Percentiles rank a stretch among this genome's conserved stretches.
Evolutionary conservation across 2,797 vertebrate genomes (phyloP).

Genomic region (Smutsia gigantea): DNA sequence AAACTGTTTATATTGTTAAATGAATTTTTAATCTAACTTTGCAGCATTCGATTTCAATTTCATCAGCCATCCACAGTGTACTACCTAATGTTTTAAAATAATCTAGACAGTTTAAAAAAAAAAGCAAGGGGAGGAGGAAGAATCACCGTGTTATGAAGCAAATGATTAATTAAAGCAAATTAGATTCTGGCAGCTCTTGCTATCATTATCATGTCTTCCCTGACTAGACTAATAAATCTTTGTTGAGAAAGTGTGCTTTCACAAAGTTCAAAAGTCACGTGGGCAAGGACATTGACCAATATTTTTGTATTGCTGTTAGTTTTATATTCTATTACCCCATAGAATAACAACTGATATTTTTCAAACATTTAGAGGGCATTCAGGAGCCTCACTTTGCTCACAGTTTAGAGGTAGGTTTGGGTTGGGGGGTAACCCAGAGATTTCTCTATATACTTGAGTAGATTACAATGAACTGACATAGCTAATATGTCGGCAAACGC

Average conservation of each 20-base stretch:
- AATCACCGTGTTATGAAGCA: slow-evolving; percentile 77
- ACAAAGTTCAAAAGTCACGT: slow-evolving; percentile 75
- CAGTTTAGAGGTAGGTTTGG: slow-evolving; percentile 27
- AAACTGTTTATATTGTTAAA: slow-evolving; percentile 81
- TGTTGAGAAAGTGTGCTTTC: slow-evolving; percentile 73
- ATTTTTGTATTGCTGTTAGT: slow-evolving; percentile 73
- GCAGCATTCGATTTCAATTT: slow-evolving; percentile 79
- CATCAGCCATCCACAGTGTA: slow-evolving; percentile 70
- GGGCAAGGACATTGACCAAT: slow-evolving; percentile 78
- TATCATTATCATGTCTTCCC: slow-evolving; percentile 77
- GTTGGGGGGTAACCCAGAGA: neutral
- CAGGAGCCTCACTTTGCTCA: slow-evolving; percentile 44
- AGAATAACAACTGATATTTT: slow-evolving; percentile 67
- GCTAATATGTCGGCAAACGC: slow-evolving; percentile 35
- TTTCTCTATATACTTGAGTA: slow-evolving; percentile 31
- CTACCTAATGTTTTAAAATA: slow-evolving; percentile 81
- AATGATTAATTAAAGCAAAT: slow-evolving; percentile 84
- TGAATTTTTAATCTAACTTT: slow-evolving; percentile 82
- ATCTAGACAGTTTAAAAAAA: slow-evolving; percentile 66
- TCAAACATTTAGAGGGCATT: slow-evolving; percentile 36
- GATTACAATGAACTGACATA: slow-evolving; percentile 54
- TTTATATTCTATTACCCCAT: slow-evolving; percentile 71
- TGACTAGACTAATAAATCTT: slow-evolving; percentile 76
- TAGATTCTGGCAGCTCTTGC: slow-evolving; percentile 75
- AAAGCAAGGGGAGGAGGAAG: slow-evolving; percentile 14